Base-by-base conservation (phyloP, 2,113 vertebrate genomes). In the Oophaga pumilio region DNA sequence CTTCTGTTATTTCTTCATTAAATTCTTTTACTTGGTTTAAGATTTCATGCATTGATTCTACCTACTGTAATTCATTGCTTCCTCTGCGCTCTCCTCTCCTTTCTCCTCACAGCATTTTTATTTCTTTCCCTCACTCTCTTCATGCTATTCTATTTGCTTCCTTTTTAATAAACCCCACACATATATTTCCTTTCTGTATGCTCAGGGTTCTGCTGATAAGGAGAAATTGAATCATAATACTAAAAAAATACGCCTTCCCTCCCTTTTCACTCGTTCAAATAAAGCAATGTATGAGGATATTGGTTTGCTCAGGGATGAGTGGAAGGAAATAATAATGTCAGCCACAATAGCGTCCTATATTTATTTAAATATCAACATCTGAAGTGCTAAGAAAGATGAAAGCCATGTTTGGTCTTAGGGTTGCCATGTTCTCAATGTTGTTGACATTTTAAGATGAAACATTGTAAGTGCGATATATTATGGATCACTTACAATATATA, bases 131-230 rank as follows among this genome's bases (percentile, higher is more conserved):
- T 33, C 28, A 8, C 53, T 73, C 68, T 26, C 64, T 81, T 73
- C 33, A 59, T 73, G 73, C 73, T 14, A 89, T 90, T 87, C 49
- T 69, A 86, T 53, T 81, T 56, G 81, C 52, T 49, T 57, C 4
- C 59, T 13, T 77, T 56, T 82, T 15, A 50, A 64, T 24, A 64
- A 33, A 4, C 60, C 59, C 59, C 79, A 82, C 79, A 77, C 49
- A 87, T 59, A 33, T 86, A 71, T 81, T 81, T 20, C n/a, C 91
- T 76, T 50, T 7, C 60, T 64, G 62, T 89, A 91, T 90, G 57
- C 92, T 92, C 90, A 69, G 80, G 89, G 87, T 64, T 81, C 71
- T 88, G 66, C 53, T 71, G 66, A 87, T 87, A 73, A 81, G 64
- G 22, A 81, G 77, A 81, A 87, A 81, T 76, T 60, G 85, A 87